phyloP scores from a whole-genome alignment of 2,888 invertebrate species.

The Macrophya alboannulata region DNA sequence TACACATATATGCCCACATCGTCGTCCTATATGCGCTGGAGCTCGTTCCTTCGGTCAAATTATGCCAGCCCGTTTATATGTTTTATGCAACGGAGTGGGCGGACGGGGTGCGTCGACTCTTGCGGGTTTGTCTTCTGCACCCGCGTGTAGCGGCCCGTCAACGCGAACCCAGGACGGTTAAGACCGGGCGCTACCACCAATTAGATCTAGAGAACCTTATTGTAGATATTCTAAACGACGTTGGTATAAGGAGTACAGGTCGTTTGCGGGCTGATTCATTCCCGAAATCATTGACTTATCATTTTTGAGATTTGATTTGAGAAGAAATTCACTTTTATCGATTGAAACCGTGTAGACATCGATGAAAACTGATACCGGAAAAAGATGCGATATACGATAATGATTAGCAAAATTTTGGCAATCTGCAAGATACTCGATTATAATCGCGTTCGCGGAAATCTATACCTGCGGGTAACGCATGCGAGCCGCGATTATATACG shows the following conservation, averaged over 20 bases:
- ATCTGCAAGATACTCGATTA: no score
- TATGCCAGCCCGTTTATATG: constrained; percentile 62
- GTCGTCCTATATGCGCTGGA: background rate
- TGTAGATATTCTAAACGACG: background rate
- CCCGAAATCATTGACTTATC: background rate
- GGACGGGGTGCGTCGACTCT: constrained; percentile 54
- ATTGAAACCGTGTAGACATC: no score
- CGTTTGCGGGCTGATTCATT: background rate
- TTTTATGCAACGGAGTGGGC: constrained; percentile 72
- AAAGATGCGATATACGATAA: no score
- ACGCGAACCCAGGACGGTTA: constrained; percentile 62
- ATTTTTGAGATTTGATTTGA: no score
- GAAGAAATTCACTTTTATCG: background rate
- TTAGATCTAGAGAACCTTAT: constrained; percentile 11
- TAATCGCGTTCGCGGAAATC: background rate
- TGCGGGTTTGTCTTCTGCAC: constrained; percentile 43
- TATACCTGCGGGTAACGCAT: background rate
- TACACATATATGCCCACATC: background rate
- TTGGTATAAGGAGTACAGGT: background rate
- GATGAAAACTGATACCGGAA: no score
- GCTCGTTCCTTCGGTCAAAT: constrained; percentile 50
- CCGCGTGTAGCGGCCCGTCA: constrained; percentile 71
- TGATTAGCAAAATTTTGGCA: no score
- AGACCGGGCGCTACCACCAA: constrained; percentile 25
- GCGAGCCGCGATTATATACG: background rate